phyloP scores from a whole-genome alignment of 2,888 invertebrate species.

The Pollenia labialis region DNA sequence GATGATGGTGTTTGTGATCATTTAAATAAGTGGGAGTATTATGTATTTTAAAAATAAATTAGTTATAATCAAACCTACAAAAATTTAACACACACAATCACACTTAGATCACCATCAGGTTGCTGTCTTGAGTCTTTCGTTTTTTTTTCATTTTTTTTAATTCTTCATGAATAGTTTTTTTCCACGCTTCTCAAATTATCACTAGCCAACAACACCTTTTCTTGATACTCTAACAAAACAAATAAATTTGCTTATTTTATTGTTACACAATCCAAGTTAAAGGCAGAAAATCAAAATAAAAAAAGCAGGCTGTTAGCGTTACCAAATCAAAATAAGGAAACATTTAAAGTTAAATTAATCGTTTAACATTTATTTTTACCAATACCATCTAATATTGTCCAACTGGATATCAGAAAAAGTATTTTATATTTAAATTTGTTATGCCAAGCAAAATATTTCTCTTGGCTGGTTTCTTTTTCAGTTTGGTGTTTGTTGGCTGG shows the following conservation, averaged over 20 bases:
- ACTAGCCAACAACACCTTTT: conserved; percentile 66
- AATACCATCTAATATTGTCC: conserved; percentile 3
- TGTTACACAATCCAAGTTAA: conserved; percentile 21
- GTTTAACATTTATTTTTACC: conserved; percentile 77
- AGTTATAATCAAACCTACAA: conserved; percentile 46
- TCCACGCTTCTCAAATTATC: conserved; percentile 73
- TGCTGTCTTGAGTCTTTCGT: conserved; percentile 68
- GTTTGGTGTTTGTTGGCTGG: conserved; percentile 31
- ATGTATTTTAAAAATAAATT: conserved; percentile 57
- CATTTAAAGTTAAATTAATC: conserved; percentile 80
- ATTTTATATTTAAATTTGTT: conserved; percentile 56
- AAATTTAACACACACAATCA: conserved; percentile 11
- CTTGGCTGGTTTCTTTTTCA: conserved; percentile 13
- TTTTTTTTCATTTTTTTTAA: conserved; percentile 18
- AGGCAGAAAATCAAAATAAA: conserved; percentile 18
- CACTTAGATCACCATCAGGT: conserved; percentile 48
- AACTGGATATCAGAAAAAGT: background rate
- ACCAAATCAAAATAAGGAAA: conserved; percentile 55
- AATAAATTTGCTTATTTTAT: conserved; percentile 19
- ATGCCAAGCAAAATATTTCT: conserved; percentile 55
- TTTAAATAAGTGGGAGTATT: conserved; percentile 55
- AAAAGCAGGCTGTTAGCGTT: conserved; percentile 44
- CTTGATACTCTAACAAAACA: conserved; percentile 19
- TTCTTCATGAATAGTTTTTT: conserved; percentile 42
- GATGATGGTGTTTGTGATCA: conserved; percentile 10